A percentile compares a stretch with the other conserved stretches of the same genome.
These are phyloP conservation scores for Motacilla alba DNA, from an alignment of 2,113 vertebrate genomes.

Conservation along the genomic window DNA sequence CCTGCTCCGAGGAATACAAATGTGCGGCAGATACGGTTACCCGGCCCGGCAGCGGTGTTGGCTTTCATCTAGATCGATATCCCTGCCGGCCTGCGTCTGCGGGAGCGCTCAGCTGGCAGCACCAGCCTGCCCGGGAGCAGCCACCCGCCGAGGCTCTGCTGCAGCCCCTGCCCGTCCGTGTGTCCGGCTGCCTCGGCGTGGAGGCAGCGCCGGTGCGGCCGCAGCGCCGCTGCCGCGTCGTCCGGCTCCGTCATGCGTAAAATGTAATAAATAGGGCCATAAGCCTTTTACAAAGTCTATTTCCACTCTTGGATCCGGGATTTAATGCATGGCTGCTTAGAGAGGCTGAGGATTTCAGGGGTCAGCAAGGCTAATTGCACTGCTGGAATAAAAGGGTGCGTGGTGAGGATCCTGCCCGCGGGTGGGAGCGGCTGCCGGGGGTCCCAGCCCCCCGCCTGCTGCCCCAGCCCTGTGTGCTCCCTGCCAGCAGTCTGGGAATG, in stretches of 20 bases:
- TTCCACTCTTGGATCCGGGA: constrained; percentile 73
- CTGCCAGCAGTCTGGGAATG: neutral
- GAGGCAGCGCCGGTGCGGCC: neutral
- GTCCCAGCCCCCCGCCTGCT: accelerated
- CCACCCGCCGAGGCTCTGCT: neutral
- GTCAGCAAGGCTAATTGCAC: constrained; percentile 75
- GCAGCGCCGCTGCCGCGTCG: neutral
- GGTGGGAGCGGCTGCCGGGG: neutral
- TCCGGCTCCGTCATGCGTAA: constrained; percentile 42
- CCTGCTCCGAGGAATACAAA: constrained; percentile 39
- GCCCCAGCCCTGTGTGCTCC: accelerated
- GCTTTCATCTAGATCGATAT: constrained; percentile 55
- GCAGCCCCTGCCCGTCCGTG: neutral
- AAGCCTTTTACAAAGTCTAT: constrained; percentile 77
- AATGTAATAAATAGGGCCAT: constrained; percentile 73
- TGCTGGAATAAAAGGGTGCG: constrained; percentile 55
- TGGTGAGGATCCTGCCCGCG: neutral
- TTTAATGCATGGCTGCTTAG: constrained; percentile 76
- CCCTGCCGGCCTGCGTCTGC: neutral
- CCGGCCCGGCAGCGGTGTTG: neutral
- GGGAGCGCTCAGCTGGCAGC: constrained; percentile 5
- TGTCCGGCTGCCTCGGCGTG: neutral
- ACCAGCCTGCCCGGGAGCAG: neutral
- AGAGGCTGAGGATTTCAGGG: constrained; percentile 71
- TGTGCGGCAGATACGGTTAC: constrained; percentile 17